These are phyloP conservation scores for Wiebesia pumilae DNA, from an alignment of 1,140 invertebrate genomes.

Conservation along the genomic window DNA sequence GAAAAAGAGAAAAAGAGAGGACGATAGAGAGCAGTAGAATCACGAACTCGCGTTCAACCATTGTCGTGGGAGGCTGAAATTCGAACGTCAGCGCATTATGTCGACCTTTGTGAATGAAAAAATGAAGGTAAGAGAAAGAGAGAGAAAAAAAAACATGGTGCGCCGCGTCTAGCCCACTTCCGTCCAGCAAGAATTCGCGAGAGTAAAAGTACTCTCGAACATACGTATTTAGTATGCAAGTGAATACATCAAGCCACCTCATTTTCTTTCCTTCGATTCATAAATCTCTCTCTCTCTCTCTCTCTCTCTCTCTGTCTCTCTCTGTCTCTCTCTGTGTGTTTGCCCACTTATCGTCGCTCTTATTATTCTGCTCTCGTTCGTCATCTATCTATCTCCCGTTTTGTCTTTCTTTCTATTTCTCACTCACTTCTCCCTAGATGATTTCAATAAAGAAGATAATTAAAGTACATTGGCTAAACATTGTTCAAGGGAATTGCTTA, in stretches of 20 bases:
- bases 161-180: conserved; percentile 52
- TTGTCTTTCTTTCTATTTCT: no score
- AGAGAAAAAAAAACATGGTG: conserved; percentile 35
- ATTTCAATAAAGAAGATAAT: no score
- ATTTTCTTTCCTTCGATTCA: conserved; percentile 23
- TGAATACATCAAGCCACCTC: not conserved
- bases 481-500: no score
- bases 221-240: not conserved
- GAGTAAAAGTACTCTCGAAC: conserved; percentile 13
- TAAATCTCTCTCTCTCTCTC: conserved; percentile 32
- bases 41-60: conserved; percentile 58
- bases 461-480: no score
- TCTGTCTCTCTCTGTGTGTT: conserved; percentile 26
- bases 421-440: no score
- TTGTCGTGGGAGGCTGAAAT: conserved; percentile 71
- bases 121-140: not conserved
- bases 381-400: not conserved
- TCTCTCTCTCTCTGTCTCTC: conserved; percentile 2
- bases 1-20: conserved; percentile 27
- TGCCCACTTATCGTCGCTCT: not conserved
- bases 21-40: conserved; percentile 46
- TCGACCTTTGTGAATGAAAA: conserved; percentile 48
- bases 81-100: conserved; percentile 63
- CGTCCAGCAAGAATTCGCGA: conserved; percentile 37
- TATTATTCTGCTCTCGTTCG: not conserved